Base-by-base conservation (phyloP, 35 echinoderm and acorn worm species). In the Lytechinus pictus region DNA sequence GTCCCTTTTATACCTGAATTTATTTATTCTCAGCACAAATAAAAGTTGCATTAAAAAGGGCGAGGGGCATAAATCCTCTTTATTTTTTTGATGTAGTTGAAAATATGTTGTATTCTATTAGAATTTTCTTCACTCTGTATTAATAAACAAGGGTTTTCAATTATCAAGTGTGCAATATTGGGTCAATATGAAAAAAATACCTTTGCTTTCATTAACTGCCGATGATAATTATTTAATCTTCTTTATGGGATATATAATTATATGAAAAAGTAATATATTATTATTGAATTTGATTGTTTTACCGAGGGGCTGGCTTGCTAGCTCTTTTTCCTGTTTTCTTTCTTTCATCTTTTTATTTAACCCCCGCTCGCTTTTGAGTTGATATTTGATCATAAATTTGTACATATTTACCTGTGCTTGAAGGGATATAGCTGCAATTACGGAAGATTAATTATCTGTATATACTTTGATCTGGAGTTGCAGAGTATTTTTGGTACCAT, bases 391-490 rank as follows among this genome's bases (percentile, higher is more conserved):
- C 21, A 7, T 5, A 24, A 79, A 16, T 16, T 79, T 52, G 52
- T 90, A 90, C 52, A 90, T 90, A 90, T 90, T 54, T 52, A 27
- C 11, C 16, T 90, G 88, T 90, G 88, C 28, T 90, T 9, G 29
- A 90, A 11, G 29, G 87, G 88, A 54, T n/a, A 16, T 51, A 52
- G 52, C 88, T 90, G 88, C 52, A 90, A 90, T 90, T 90, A 52
- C 88, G 6, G 28, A 29, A 90, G 88, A 90, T 29, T 10, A 29
- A 90, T 52, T 90, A 90, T 90, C 28, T 90, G 88, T 90, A 90
- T 90, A 90, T 90, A 90, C 52, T 90, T 90, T 90, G 88, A 90
- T 52, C 12, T 90, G 28, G 88, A 90, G 14, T 79, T 16, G 66
- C 21, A 24, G 66, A 24, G 66, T 79, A 27, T 79, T 79, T 79